phyloP scores from a whole-genome alignment of 2,888 invertebrate species.

The Agrotis clavis region DNA sequence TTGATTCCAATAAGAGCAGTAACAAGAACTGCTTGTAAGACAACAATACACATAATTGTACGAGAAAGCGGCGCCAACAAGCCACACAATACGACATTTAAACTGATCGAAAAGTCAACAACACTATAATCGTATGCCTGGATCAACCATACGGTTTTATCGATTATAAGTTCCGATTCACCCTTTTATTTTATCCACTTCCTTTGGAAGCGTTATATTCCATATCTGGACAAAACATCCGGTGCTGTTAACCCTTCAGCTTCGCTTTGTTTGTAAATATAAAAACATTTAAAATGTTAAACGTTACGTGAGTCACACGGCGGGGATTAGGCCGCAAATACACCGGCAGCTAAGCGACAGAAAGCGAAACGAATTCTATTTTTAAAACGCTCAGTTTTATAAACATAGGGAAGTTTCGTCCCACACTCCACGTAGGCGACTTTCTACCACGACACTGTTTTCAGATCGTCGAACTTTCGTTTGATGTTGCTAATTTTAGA shows the following conservation, averaged over 20 bases:
- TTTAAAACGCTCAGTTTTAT: conserved; percentile 57
- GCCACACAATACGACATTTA: conserved; percentile 55
- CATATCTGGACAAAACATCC: conserved; percentile 82
- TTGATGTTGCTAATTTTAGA: conserved; percentile 53
- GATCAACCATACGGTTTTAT: conserved; percentile 65
- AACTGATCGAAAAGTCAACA: conserved; percentile 56
- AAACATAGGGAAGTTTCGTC: conserved; percentile 54
- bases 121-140: conserved; percentile 56
- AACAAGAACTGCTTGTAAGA: conserved; percentile 44
- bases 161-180: conserved; percentile 72
- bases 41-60: conserved; percentile 52
- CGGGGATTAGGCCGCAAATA: conserved; percentile 59
- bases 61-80: conserved; percentile 49
- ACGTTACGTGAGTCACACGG: conserved; percentile 78
- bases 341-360: conserved; percentile 59
- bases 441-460: conserved; percentile 57
- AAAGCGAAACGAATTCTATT: conserved; percentile 58
- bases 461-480: conserved; percentile 62
- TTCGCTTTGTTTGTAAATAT: conserved; percentile 87
- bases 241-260: conserved; percentile 82
- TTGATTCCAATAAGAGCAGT: conserved; percentile 52
- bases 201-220: conserved; percentile 76
- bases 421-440: conserved; percentile 51
- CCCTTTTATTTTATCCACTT: conserved; percentile 76
- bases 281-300: conserved; percentile 82